phyloP scores from a whole-genome alignment of 2,888 invertebrate species.

The Malthinus seriepunctatus region DNA sequence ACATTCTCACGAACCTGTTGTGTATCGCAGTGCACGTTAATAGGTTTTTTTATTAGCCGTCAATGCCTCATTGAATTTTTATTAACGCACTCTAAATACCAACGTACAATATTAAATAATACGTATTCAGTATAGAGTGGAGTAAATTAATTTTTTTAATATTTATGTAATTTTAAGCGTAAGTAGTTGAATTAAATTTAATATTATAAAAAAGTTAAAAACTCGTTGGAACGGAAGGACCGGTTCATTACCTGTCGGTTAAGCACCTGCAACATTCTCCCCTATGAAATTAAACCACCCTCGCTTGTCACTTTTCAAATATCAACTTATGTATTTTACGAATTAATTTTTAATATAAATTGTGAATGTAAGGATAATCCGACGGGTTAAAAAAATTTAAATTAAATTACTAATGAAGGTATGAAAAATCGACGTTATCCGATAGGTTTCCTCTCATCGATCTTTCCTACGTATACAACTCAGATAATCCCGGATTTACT shows the following conservation, averaged over 20 bases:
- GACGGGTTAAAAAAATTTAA: neutral
- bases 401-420: conserved; percentile 2
- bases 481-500: conserved; percentile 24
- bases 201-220: neutral
- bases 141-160: neutral
- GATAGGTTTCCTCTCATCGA: conserved; percentile 12
- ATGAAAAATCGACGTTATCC: conserved; percentile 1
- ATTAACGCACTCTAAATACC: neutral
- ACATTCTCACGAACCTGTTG: too few species aligned
- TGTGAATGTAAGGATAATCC: neutral
- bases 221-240: conserved; percentile 11
- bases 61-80: too few species aligned
- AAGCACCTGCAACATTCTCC: conserved; percentile 17
- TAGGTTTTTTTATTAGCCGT: too few species aligned
- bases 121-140: conserved; percentile 4
- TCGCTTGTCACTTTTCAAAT: conserved; percentile 6
- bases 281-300: conserved; percentile 7
- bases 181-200: neutral
- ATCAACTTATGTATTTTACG: conserved; percentile 2
- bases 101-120: conserved; percentile 3
- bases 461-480: conserved; percentile 18
- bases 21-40: too few species aligned
- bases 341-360: neutral
- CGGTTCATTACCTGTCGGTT: conserved; percentile 19
- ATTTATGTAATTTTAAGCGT: neutral